phyloP scores from a whole-genome alignment of 2,888 invertebrate species.

The Vannuccia rotundouncinata region DNA sequence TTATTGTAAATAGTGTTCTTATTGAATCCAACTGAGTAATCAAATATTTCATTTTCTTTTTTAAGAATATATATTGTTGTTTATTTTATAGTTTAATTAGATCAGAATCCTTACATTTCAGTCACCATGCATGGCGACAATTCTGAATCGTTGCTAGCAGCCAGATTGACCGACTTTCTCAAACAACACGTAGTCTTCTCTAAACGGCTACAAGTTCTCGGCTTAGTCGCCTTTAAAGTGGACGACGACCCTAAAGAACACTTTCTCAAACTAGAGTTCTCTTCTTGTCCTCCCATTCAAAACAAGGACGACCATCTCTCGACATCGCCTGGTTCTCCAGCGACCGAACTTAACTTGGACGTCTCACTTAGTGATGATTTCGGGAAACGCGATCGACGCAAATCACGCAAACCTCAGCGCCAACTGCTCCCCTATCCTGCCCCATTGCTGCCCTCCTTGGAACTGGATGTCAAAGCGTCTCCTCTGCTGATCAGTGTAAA shows the following conservation, averaged over 20 bases:
- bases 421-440: neutral
- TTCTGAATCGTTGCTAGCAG: slow-evolving; percentile 5
- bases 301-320: neutral
- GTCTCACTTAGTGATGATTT: neutral
- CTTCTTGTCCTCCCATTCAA: neutral
- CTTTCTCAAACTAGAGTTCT: slow-evolving; percentile 22
- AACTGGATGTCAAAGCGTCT: neutral
- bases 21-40: too few relatives aligned
- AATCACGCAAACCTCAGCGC: slow-evolving; percentile 6
- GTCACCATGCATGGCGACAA: too few relatives aligned
- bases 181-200: neutral
- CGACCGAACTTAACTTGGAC: neutral
- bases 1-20: too few relatives aligned
- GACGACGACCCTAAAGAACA: slow-evolving; percentile 11
- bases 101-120: too few relatives aligned
- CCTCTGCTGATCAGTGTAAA: neutral
- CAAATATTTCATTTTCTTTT: too few relatives aligned
- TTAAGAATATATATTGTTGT: too few relatives aligned
- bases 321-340: neutral
- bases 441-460: neutral
- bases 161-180: neutral
- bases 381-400: neutral
- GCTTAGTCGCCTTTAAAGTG: neutral
- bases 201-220: neutral
- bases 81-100: too few relatives aligned